Conservation (phyloP, 1,140 invertebrate genomes). For the Globodera ellingtonae region DNA sequence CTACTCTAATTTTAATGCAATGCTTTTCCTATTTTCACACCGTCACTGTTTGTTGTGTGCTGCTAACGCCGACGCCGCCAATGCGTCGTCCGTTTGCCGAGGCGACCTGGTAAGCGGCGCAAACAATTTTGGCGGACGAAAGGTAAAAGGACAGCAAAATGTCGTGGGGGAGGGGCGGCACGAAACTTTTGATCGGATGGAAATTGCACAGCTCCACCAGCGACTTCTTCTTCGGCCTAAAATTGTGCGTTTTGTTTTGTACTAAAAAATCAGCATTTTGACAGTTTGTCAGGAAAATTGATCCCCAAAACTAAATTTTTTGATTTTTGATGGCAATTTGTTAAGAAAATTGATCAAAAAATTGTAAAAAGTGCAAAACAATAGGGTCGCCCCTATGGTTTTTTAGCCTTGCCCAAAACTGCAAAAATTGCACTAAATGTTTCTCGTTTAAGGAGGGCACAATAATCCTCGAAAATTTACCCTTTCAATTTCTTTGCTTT, state of each 20-base stretch:
- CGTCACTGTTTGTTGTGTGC: constrained; percentile 28
- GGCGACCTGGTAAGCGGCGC: constrained; percentile 39
- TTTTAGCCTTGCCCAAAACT: too few species aligned
- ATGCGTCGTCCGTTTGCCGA: background rate
- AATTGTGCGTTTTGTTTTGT: background rate
- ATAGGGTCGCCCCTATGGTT: too few species aligned
- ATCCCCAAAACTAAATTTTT: background rate
- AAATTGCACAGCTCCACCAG: constrained; percentile 63
- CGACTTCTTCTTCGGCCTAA: constrained; percentile 38
- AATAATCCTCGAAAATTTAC: too few species aligned
- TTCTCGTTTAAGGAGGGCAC: too few species aligned
- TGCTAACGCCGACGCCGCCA: background rate
- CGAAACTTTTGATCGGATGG: constrained; percentile 65
- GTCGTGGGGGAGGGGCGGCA: constrained; percentile 65
- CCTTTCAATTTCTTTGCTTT: too few species aligned
- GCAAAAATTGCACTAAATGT: too few species aligned
- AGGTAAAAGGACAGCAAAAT: constrained; percentile 53
- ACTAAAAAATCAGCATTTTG: too few species aligned
- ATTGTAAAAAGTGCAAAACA: too few species aligned
- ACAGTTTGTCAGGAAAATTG: too few species aligned
- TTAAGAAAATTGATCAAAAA: background rate
- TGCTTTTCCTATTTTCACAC: background rate
- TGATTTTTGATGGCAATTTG: background rate
- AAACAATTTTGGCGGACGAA: constrained; percentile 50
- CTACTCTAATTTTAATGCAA: too few species aligned